A percentile compares a stretch with the other conserved stretches of the same genome.
phyloP scores from a whole-genome alignment of 2,113 vertebrate species.

The Catharus minimus region DNA sequence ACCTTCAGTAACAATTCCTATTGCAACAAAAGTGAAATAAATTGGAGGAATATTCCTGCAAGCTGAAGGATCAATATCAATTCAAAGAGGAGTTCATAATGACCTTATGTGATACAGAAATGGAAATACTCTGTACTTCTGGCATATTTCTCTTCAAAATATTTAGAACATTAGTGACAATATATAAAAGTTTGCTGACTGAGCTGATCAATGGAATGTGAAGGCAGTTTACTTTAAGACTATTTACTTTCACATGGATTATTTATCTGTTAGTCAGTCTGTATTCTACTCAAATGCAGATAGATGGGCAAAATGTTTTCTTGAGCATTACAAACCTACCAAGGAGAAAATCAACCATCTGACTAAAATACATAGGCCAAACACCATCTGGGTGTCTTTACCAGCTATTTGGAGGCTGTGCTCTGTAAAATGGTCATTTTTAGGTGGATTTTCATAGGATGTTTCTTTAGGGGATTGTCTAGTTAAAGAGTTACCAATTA shows the following conservation, averaged over 20 bases:
- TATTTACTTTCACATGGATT: conserved; percentile 78
- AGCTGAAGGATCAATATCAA: conserved; percentile 70
- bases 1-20: conserved; percentile 57
- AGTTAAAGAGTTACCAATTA: conserved; percentile 63
- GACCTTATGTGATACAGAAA: conserved; percentile 64
- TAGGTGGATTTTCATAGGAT: conserved; percentile 61
- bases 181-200: conserved; percentile 78
- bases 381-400: conserved; percentile 73
- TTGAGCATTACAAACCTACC: conserved; percentile 76
- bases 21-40: conserved; percentile 59
- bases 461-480: conserved; percentile 66
- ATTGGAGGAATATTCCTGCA: conserved; percentile 59
- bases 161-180: conserved; percentile 76
- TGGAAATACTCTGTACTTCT: conserved; percentile 69
- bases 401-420: conserved; percentile 72
- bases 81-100: conserved; percentile 70
- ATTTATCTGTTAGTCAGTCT: conserved; percentile 83
- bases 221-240: conserved; percentile 81
- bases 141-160: conserved; percentile 75
- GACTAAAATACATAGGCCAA: conserved; percentile 73
- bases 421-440: conserved; percentile 74
- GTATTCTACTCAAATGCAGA: conserved; percentile 79
- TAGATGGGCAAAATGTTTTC: conserved; percentile 79
- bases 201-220: conserved; percentile 82
- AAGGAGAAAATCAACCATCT: conserved; percentile 79